Base-by-base conservation (phyloP, 2,113 vertebrate genomes). In the Ailurus styani region DNA sequence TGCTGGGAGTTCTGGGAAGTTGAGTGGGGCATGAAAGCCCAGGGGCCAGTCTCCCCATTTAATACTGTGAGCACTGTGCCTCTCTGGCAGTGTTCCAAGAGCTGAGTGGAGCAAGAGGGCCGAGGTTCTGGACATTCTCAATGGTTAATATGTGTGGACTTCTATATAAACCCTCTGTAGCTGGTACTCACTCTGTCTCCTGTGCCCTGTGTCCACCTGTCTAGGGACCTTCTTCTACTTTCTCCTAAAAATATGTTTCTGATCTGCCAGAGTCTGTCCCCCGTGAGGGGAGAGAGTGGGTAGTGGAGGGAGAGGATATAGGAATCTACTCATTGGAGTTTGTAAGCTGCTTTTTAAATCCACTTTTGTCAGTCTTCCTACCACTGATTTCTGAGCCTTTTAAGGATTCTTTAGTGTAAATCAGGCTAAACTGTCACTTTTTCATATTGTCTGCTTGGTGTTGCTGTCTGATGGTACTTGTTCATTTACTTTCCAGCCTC, bases 331-430 rank as follows among this genome's bases (percentile, higher is more conserved):
- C 2, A 45, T 52, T 84, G 50, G 54, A n/a, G 42, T 79, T 83
- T 34, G 23, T 40, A 72, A 81, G 31, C 27, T 52, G 34, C n/a
- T 57, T 91, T 82, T 87, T 60, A 90, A 85, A 77, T 17, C 13
- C 12, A 52, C 47, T 94, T 52, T 68, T 87, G 10, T 14, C 1
- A 20, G 4, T 84, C 57, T 72, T 86, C 29, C 23, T 52, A 21
- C 64, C 75, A 47, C 75, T 96, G 1, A 62, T 84, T 70, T 93
- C 70, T 72, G 91, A 90, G 42, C 14, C n/a, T 93, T 70, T 62
- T 62, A 34, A 68, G 42, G 70, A 78, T 90, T 84, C 50, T 68
- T 64, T 37, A 27, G 5, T 60, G 47, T 60, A 77, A 78, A 78
- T 90, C 52, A 57, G 45, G 37, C 84, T 60, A 85, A 60, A 52